phyloP scores from a whole-genome alignment of 2,113 vertebrate species.

The Smithornis capensis region DNA sequence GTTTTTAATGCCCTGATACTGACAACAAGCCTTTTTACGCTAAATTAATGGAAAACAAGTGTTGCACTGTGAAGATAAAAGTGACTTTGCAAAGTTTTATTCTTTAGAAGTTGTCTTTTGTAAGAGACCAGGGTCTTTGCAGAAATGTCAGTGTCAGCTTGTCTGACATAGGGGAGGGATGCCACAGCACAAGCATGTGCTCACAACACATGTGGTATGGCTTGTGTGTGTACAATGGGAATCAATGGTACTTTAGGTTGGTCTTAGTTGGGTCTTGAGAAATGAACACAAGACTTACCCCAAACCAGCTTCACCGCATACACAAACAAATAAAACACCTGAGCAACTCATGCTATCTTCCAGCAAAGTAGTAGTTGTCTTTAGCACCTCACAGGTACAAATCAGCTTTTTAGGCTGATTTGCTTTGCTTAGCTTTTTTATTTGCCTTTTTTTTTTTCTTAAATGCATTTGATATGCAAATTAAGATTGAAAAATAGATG shows the following conservation, averaged over 20 bases:
- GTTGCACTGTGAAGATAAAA: not conserved
- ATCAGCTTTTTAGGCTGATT: not conserved
- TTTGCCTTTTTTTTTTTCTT: not conserved
- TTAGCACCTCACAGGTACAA: not conserved
- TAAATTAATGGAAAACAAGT: conserved; percentile 56
- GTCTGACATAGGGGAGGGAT: not conserved
- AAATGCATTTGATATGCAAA: not conserved
- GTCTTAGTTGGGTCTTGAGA: not conserved
- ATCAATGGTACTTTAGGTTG: not conserved
- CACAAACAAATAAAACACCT: not conserved
- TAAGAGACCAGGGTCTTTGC: not conserved
- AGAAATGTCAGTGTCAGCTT: not conserved
- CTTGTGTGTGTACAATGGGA: accelerated
- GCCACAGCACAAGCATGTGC: accelerated
- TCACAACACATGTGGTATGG: accelerated
- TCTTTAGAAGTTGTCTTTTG: not conserved
- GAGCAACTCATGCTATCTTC: not conserved
- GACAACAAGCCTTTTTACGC: conserved; percentile 43
- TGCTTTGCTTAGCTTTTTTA: not conserved
- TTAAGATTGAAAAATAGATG: not conserved
- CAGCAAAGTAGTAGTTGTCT: not conserved
- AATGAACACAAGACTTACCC: not conserved
- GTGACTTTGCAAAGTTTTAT: conserved; percentile 47
- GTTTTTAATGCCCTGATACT: conserved; percentile 32
- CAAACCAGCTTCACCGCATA: not conserved